A percentile compares a stretch with the other conserved stretches of the same genome.
These are phyloP conservation scores for Crepidodera aurea DNA, from an alignment of 2,888 invertebrate genomes.

Conservation along the genomic window DNA sequence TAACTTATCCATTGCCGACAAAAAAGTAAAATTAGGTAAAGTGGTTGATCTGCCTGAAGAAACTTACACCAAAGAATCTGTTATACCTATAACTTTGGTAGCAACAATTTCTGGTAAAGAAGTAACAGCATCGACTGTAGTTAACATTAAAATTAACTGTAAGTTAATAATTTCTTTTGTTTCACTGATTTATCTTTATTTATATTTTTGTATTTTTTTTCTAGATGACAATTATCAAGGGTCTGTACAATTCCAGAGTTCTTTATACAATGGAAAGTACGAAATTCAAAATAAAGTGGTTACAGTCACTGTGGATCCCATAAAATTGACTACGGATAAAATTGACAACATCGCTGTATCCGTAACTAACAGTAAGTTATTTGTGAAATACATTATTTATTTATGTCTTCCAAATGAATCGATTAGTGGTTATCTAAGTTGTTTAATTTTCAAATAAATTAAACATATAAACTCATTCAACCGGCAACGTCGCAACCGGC, in stretches of 20 bases:
- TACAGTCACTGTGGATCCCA: not conserved
- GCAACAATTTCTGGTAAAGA: conserved; percentile 11
- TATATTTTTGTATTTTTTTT: not conserved
- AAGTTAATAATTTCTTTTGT: conserved; percentile 1
- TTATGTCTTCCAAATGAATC: too few relatives aligned
- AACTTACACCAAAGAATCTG: conserved; percentile 4
- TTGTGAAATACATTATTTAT: too few relatives aligned
- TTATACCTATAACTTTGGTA: conserved; percentile 28
- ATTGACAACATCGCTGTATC: not conserved
- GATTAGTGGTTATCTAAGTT: too few relatives aligned
- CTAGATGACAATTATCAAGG: not conserved
- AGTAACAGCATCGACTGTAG: conserved; percentile 15
- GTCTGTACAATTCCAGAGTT: not conserved
- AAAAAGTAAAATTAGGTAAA: not conserved
- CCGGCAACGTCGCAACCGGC: too few relatives aligned
- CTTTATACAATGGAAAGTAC: conserved; percentile 17
- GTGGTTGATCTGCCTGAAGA: not conserved
- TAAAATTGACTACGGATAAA: conserved; percentile 1
- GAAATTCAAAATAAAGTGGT: not conserved
- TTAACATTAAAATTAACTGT: conserved; percentile 31
- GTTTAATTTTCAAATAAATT: too few relatives aligned
- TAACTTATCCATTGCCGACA: conserved; percentile 9
- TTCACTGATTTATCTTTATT: not conserved
- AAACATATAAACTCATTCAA: too few relatives aligned
- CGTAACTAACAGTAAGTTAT: conserved; percentile 20